Percentiles rank a stretch among this genome's conserved stretches.
These are phyloP conservation scores for Ophiodon elongatus DNA, from an alignment of 2,113 vertebrate genomes.

Conservation along the genomic window DNA sequence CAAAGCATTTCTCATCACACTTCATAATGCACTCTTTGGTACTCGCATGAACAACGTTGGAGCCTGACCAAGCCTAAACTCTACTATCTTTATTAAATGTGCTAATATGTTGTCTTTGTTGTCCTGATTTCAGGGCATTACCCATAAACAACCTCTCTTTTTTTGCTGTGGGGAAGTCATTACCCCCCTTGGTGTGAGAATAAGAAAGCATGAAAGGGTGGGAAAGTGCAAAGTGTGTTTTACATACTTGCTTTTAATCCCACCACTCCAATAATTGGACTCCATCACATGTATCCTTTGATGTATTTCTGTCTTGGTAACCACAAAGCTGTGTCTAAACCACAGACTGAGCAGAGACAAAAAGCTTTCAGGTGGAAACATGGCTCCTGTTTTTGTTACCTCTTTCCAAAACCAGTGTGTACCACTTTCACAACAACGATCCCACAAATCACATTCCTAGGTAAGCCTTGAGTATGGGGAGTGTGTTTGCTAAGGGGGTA, in stretches of 20 bases:
- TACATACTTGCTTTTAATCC: conserved; percentile 77
- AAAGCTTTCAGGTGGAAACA: conserved; percentile 66
- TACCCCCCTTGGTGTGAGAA: conserved; percentile 74
- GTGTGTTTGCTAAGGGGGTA: conserved; percentile 74
- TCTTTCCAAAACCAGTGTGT: conserved; percentile 54
- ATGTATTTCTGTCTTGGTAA: conserved; percentile 73
- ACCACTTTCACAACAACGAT: conserved; percentile 56
- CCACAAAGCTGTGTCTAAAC: conserved; percentile 59
- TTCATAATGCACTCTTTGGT: conserved; percentile 14
- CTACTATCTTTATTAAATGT: conserved; percentile 30
- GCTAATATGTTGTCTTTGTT: conserved; percentile 44
- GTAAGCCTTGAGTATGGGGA: conserved; percentile 65
- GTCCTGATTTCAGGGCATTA: conserved; percentile 40
- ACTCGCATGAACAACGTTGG: conserved; percentile 21
- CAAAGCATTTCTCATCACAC: conserved; percentile 29
- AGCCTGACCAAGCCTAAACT: conserved; percentile 39
- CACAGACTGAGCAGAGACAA: conserved; percentile 52
- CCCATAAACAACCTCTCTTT: conserved; percentile 40
- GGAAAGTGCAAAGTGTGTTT: conserved; percentile 69
- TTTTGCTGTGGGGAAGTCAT: conserved; percentile 62
- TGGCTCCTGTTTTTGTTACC: conserved; percentile 57
- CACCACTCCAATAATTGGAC: conserved; percentile 78
- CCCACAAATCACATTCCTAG: conserved; percentile 61
- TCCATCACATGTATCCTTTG: conserved; percentile 74
- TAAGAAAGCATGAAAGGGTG: conserved; percentile 74